Conservation (phyloP, 1,140 invertebrate species). For the Dreissena polymorpha region DNA sequence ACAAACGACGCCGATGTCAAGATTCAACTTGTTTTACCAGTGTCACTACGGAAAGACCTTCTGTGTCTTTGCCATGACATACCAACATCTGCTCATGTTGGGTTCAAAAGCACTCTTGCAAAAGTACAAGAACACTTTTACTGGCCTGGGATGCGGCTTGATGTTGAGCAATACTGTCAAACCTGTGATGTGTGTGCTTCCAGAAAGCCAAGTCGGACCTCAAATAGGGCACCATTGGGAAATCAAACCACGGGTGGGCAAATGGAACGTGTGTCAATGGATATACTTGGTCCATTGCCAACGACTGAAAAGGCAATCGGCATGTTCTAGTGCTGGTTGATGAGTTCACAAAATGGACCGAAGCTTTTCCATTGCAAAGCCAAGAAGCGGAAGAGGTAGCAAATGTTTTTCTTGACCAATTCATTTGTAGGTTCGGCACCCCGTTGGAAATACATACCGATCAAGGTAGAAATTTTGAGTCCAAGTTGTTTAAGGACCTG, state of each 20-base stretch:
- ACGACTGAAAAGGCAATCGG: slow-evolving; percentile 13
- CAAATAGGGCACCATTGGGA: not conserved
- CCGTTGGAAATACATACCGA: slow-evolving; percentile 28
- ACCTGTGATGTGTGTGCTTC: slow-evolving; percentile 12
- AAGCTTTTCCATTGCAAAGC: slow-evolving; percentile 9
- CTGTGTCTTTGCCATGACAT: not conserved
- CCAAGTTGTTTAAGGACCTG: slow-evolving; percentile 16
- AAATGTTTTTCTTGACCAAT: slow-evolving; percentile 25
- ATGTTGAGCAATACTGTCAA: slow-evolving; percentile 8
- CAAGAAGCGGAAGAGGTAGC: slow-evolving; percentile 17
- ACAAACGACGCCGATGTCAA: not conserved
- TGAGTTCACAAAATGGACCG: slow-evolving; percentile 35
- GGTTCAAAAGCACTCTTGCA: not conserved
- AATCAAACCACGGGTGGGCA: not conserved
- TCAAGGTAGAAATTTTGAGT: slow-evolving; percentile 35
- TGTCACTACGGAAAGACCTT: not conserved
- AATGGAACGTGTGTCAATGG: slow-evolving; percentile 28
- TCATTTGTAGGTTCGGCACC: not conserved
- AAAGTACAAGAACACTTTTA: not conserved
- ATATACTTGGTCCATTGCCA: slow-evolving; percentile 29
- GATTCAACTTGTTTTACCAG: not conserved
- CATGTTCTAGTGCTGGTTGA: slow-evolving; percentile 18
- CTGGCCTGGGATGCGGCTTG: not conserved
- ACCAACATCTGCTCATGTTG: slow-evolving; percentile 16
- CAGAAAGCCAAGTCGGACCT: not conserved